phyloP scores from a whole-genome alignment of 53 echinoderm and acorn worm species.

The Arbacia lixula region DNA sequence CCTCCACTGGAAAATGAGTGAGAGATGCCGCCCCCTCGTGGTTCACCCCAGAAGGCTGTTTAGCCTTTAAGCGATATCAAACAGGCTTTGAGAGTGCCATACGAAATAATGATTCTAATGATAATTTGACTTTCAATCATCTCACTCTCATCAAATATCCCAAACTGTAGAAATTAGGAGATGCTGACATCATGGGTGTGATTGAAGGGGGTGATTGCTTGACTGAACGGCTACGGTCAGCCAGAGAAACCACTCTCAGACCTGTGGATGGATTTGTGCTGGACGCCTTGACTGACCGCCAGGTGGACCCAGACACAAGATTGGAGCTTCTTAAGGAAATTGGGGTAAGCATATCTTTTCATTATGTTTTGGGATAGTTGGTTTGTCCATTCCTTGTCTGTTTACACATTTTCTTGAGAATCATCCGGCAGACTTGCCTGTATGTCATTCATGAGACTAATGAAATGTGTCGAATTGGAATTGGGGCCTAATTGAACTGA shows the following conservation, averaged over 20 bases:
- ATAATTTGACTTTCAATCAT: not conserved
- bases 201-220: conserved; percentile 78
- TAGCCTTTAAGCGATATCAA: no score
- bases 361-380: not conserved
- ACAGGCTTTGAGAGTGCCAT: not conserved
- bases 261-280: conserved; percentile 79
- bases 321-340: conserved; percentile 66
- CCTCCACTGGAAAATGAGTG: no score
- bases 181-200: conserved; percentile 76
- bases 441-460: no score
- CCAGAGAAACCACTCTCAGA: conserved; percentile 81
- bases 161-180: conserved; percentile 3
- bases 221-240: conserved; percentile 72
- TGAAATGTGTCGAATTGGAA: no score
- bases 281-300: conserved; percentile 72
- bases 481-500: no score
- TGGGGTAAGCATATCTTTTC: conserved; percentile 50
- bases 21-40: no score
- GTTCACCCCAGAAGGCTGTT: no score
- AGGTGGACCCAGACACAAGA: conserved; percentile 55
- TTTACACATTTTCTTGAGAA: no score
- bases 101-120: not conserved
- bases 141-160: not conserved
- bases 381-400: no score
- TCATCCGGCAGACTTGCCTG: no score